Evolutionary conservation across 1,140 invertebrate genomes (phyloP), one percentile per base, ranked within the genome.

Genomic region (Psilanteris sp.): DNA sequence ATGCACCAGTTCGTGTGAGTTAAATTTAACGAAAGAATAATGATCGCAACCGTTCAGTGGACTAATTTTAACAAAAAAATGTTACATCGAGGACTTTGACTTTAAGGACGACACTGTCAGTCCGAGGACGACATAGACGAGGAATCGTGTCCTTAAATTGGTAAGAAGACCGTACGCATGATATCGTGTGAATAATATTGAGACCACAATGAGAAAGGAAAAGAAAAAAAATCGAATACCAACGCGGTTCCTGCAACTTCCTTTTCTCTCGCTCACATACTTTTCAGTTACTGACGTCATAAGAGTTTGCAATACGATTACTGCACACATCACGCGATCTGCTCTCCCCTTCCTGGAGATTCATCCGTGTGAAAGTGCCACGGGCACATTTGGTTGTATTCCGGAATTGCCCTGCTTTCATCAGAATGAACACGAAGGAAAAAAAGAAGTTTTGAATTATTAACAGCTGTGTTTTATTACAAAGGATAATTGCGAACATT

Each of bases 391-490:
- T 73, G 64, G 48, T 27, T 62, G 39, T 64, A 68, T 77, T 73
- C 75, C 75, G 75, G 75, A 73, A 77, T 77, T 77, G 75, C 75
- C 74, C 74, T 46, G 67, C 74, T 77, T 77, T 77, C 74, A 37
- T 77, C 62, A 46, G 48, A 67, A 52, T 34, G 34, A 74, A 74
- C 61, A 37, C 41, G 26, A n/a, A n/a, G 3, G 18, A 62, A 14
- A 36, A 48, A 68, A 55, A 55, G 20, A 4, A 26, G 26, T 29
- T 22, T 24, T 18, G 31, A 54, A 61, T 46, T 71, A 43, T 57
- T 54, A 71, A 61, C 67, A 71, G 54, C 36, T 68, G 48, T 29
- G 15, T 43, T 57, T 57, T 59, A 68, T 68, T 59, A 55, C 48
- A 44, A 67, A 36, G 26, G 11, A 14, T 67, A 54, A 44, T 55